phyloP scores from a whole-genome alignment of 2,113 vertebrate genomes.

The Lasiurus borealis region DNA sequence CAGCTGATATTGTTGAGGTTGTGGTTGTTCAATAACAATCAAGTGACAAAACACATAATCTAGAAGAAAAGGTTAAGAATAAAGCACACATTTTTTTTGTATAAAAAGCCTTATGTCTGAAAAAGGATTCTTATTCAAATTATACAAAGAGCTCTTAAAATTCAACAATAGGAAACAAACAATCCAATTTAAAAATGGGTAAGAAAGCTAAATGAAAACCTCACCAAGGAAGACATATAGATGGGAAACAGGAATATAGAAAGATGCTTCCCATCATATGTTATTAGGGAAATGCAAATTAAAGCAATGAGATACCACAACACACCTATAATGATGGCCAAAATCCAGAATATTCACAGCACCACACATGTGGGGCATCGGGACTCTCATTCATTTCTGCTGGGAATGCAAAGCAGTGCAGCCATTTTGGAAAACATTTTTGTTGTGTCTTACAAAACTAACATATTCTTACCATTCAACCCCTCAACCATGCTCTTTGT shows the following conservation, averaged over 20 bases:
- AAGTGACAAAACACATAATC: background rate
- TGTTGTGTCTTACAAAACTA: background rate
- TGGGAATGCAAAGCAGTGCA: background rate
- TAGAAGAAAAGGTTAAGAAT: slow-evolving; percentile 5
- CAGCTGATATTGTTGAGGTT: background rate
- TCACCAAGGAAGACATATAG: background rate
- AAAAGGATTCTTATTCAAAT: background rate
- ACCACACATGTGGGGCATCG: background rate
- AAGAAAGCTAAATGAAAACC: background rate
- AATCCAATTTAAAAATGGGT: background rate
- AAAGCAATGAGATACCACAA: background rate
- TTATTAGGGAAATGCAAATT: background rate
- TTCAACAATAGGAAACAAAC: background rate
- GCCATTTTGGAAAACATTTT: background rate
- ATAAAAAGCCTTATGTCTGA: background rate
- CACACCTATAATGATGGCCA: background rate
- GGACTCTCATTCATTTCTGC: background rate
- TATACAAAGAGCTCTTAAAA: slow-evolving; percentile 16
- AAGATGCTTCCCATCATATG: background rate
- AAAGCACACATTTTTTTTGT: background rate
- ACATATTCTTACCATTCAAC: background rate
- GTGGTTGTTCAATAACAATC: background rate
- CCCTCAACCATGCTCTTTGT: background rate
- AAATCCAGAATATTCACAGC: background rate
- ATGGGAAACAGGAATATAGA: background rate